These are phyloP conservation scores for Sipha flava DNA, from an alignment of 1,140 invertebrate species.

Conservation along the genomic window DNA sequence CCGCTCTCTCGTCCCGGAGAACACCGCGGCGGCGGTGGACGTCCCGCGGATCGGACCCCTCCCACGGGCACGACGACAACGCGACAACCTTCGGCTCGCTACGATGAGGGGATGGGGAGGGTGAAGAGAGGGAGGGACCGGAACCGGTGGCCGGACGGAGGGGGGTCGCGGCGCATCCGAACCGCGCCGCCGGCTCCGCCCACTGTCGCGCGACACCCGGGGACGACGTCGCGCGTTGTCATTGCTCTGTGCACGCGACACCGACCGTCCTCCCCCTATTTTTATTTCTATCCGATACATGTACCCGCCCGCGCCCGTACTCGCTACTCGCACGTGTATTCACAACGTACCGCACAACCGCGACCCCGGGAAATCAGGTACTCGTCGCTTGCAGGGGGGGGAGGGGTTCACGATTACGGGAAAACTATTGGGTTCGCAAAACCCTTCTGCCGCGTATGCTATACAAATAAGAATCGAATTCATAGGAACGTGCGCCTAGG, in stretches of 20 bases:
- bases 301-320: too few relatives aligned
- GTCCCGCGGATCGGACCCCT: background rate
- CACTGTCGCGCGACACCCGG: background rate
- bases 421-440: too few relatives aligned
- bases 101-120: too few relatives aligned
- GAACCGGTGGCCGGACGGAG: background rate
- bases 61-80: background rate
- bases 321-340: too few relatives aligned
- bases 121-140: too few relatives aligned
- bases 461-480: too few relatives aligned
- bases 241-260: conserved; percentile 1
- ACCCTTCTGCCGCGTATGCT: too few relatives aligned
- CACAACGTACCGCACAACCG: too few relatives aligned
- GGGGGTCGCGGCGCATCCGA: background rate
- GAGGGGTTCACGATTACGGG: too few relatives aligned
- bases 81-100: background rate
- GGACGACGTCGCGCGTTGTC: background rate
- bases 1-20: background rate
- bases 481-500: too few relatives aligned
- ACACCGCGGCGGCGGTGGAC: background rate
- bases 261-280: background rate
- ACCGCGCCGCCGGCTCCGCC: background rate
- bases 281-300: background rate
- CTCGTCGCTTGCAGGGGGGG: too few relatives aligned
- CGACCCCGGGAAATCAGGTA: too few relatives aligned